Conservation (phyloP, 2,797 vertebrate species). For the Chiroxiphia lanceolata region DNA sequence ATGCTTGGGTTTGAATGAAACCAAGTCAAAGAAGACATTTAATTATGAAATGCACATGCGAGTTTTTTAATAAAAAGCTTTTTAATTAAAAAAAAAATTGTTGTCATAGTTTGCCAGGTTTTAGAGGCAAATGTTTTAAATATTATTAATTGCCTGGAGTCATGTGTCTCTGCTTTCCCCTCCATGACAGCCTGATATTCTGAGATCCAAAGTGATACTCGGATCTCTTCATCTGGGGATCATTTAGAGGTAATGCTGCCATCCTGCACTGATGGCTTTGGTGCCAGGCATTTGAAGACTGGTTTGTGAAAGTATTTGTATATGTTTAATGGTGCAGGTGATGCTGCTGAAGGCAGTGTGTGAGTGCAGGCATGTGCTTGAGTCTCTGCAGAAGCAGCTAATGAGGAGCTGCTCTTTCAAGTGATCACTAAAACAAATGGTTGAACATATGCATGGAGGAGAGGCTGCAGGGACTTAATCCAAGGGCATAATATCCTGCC, state of each 20-base stretch:
- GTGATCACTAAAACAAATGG: neutral
- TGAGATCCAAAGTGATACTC: neutral
- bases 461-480: neutral
- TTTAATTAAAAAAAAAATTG: neutral
- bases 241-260: neutral
- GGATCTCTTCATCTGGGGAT: neutral
- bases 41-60: neutral
- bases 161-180: neutral
- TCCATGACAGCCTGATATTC: neutral
- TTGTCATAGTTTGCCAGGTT: neutral
- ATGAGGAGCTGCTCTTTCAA: constrained; percentile 2
- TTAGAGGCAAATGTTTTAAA: neutral
- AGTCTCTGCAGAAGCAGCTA: neutral
- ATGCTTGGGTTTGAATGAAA: neutral
- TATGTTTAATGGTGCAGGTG: neutral
- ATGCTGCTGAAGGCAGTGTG: neutral
- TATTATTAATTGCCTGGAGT: neutral
- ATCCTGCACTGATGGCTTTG: neutral
- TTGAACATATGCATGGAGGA: neutral
- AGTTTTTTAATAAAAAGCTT: neutral
- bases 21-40: neutral
- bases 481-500: neutral
- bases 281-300: neutral
- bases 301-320: neutral
- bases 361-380: neutral